phyloP scores from a whole-genome alignment of 2,888 invertebrate species.

The Pogonocherus hispidulus region DNA sequence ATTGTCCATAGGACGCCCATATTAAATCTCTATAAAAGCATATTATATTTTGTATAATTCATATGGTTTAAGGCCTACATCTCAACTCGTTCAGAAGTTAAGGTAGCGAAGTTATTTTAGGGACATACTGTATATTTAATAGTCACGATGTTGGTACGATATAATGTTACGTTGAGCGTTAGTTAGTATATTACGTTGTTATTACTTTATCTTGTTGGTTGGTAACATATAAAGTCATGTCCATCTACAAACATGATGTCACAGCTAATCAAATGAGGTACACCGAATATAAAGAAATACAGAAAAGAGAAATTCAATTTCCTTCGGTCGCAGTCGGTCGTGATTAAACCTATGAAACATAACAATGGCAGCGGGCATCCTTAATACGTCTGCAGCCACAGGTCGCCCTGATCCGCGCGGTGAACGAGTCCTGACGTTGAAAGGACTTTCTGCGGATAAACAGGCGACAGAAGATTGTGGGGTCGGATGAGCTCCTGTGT shows the following conservation, averaged over 20 bases:
- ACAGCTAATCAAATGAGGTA: constrained; percentile 2
- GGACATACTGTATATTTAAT: too few relatives aligned
- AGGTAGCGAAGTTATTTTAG: too few relatives aligned
- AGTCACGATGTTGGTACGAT: too few relatives aligned
- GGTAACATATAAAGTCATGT: neutral
- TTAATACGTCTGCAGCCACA: constrained; percentile 26
- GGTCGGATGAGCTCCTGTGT: constrained; percentile 7
- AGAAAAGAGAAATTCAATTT: constrained; percentile 21
- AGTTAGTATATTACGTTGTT: too few relatives aligned
- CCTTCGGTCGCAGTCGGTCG: constrained; percentile 7
- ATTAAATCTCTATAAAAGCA: too few relatives aligned
- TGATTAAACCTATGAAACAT: constrained; percentile 26
- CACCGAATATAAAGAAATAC: constrained; percentile 9
- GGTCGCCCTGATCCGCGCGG: constrained; percentile 21
- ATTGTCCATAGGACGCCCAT: too few relatives aligned
- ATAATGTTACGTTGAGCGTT: too few relatives aligned
- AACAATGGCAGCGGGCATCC: constrained; percentile 23
- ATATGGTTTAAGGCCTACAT: too few relatives aligned
- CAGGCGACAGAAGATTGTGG: constrained; percentile 24
- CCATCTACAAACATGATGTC: neutral
- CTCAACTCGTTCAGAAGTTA: too few relatives aligned
- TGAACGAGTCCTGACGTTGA: constrained; percentile 19
- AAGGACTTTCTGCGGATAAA: constrained; percentile 21
- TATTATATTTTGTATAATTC: too few relatives aligned
- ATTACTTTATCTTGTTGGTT: too few relatives aligned